phyloP scores from a whole-genome alignment of 2,113 vertebrate species.

The Trogon melanurus region DNA sequence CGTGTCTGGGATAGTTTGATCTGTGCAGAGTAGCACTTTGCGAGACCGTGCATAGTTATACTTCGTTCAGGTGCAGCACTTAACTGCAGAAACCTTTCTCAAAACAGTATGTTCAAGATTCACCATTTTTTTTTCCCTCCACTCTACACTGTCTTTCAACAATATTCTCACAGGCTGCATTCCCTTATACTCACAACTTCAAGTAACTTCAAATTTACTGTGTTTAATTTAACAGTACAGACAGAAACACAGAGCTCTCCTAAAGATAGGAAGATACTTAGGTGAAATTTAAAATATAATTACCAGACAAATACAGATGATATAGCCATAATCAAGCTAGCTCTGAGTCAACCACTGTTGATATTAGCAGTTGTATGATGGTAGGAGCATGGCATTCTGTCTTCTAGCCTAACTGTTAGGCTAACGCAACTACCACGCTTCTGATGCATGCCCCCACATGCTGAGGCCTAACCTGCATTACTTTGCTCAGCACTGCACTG shows the following conservation, averaged over 20 bases:
- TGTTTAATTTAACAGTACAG: not conserved
- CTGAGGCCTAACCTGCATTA: not conserved
- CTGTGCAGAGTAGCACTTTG: not conserved
- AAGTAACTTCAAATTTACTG: not conserved
- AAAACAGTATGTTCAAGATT: not conserved
- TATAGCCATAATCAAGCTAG: not conserved
- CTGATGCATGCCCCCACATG: not conserved
- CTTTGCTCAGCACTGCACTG: not conserved
- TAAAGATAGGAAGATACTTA: not conserved
- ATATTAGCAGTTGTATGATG: not conserved
- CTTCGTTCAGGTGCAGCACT: not conserved
- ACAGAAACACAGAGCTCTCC: not conserved
- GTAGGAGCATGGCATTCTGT: not conserved
- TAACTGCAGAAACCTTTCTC: not conserved
- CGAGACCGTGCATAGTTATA: not conserved
- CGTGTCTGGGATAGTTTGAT: not conserved
- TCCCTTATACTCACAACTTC: not conserved
- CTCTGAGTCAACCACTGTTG: not conserved
- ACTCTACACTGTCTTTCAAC: not conserved
- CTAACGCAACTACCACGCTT: rapidly evolving
- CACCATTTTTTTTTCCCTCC: not conserved
- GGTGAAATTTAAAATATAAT: not conserved
- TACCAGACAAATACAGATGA: not conserved
- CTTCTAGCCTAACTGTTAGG: not conserved
- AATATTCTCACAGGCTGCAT: not conserved